Percentiles rank a stretch among this genome's conserved stretches.
These are phyloP conservation scores for Idaea aversata DNA, from an alignment of 2,888 invertebrate species.

Conservation along the genomic window DNA sequence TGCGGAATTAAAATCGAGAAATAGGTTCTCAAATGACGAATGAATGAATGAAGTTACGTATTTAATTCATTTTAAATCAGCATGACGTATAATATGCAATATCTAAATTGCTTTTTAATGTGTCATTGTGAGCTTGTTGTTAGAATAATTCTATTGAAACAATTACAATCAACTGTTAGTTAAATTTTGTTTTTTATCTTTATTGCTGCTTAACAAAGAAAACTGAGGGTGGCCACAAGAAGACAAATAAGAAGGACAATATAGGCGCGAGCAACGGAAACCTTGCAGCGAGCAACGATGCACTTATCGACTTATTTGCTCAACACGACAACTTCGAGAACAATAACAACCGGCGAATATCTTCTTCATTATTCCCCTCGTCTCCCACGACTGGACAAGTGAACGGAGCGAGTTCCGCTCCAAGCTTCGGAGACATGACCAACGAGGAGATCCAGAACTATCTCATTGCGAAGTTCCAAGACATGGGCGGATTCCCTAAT, in stretches of 20 bases:
- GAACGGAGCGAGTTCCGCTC: constrained; percentile 45
- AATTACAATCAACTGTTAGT: not conserved
- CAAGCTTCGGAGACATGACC: constrained; percentile 56
- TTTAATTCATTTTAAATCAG: not conserved
- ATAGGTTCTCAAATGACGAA: too few relatives aligned
- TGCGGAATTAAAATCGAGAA: too few relatives aligned
- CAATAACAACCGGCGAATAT: constrained; percentile 55
- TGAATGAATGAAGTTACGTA: too few relatives aligned
- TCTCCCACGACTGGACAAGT: constrained; percentile 42
- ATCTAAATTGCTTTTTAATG: not conserved
- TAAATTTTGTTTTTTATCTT: constrained; percentile 26
- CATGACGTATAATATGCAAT: not conserved
- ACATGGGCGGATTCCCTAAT: constrained; percentile 52
- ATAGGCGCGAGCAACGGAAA: constrained; percentile 48
- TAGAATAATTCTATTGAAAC: not conserved
- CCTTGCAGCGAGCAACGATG: constrained; percentile 42
- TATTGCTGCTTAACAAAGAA: constrained; percentile 44
- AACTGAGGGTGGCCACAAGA: constrained; percentile 33
- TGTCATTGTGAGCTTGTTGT: not conserved
- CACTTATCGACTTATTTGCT: constrained; percentile 52
- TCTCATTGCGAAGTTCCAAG: constrained; percentile 63
- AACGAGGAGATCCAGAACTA: constrained; percentile 70
- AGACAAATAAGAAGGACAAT: constrained; percentile 35
- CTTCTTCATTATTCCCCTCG: constrained; percentile 37
- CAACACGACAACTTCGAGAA: constrained; percentile 52